phyloP scores from a whole-genome alignment of 2,797 vertebrate genomes.

The Petrocephalus sullivani region DNA sequence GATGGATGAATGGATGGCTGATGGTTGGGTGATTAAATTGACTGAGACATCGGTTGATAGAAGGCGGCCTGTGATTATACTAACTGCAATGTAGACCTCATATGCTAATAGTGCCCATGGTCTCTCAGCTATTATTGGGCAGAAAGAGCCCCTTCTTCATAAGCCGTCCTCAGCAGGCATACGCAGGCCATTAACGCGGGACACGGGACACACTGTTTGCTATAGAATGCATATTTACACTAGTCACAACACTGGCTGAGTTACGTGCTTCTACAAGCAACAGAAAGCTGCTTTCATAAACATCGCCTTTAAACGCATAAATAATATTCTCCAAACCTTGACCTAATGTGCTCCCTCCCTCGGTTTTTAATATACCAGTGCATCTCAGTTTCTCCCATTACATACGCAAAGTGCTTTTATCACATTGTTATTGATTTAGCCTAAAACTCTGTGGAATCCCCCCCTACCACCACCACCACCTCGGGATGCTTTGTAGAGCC shows the following conservation, averaged over 20 bases:
- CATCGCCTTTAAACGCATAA: neutral
- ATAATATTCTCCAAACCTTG: neutral
- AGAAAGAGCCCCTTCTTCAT: neutral
- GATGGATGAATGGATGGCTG: neutral
- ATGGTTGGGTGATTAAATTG: neutral
- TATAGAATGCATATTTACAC: neutral
- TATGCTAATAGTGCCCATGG: neutral
- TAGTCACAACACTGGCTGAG: neutral
- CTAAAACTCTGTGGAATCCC: neutral
- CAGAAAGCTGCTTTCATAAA: neutral
- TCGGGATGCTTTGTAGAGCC: neutral
- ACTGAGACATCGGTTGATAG: neutral
- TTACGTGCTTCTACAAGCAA: neutral
- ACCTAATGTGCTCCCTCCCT: neutral
- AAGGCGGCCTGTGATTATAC: neutral
- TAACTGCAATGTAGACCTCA: neutral
- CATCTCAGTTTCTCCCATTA: neutral
- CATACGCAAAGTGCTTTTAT: neutral
- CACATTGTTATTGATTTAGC: neutral
- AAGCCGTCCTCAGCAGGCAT: neutral
- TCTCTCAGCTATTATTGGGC: neutral
- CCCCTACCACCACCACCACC: neutral
- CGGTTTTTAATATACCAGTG: neutral
- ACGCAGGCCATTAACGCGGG: neutral
- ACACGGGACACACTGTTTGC: neutral